Evolutionary conservation across 2,888 invertebrate genomes (phyloP).

Genomic region (Drosophila buzzatii): DNA sequence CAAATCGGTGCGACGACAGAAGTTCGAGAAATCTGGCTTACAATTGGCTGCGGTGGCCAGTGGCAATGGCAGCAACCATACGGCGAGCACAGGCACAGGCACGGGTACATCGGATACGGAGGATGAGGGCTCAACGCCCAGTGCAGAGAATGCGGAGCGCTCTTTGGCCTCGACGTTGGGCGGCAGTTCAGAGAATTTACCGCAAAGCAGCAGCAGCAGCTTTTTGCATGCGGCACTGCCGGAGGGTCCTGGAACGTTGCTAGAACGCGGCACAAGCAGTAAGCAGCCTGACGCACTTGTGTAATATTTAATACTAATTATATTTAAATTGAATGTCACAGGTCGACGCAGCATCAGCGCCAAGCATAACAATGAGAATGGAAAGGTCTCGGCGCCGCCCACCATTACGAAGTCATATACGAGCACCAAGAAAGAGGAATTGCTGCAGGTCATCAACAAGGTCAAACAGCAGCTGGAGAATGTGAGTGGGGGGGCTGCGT

Average conservation of each 20-base stretch:
- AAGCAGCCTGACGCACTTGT: slow-evolving; percentile 40
- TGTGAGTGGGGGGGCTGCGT: slow-evolving; percentile 87
- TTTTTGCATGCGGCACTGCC: slow-evolving; percentile 85
- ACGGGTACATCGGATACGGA: slow-evolving; percentile 92
- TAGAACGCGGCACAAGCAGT: slow-evolving; percentile 84
- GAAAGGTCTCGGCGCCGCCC: slow-evolving; percentile 78
- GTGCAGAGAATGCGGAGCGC: slow-evolving; percentile 92
- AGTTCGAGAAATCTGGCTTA: slow-evolving; percentile 87
- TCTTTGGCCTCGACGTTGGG: slow-evolving; percentile 89
- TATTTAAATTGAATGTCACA: slow-evolving; percentile 42
- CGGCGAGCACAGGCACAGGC: slow-evolving; percentile 86
- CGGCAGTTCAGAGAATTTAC: slow-evolving; percentile 89
- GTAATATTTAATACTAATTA: not conserved
- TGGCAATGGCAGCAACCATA: slow-evolving; percentile 85
- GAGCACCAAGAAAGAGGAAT: slow-evolving; percentile 88
- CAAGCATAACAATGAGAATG: slow-evolving; percentile 86
- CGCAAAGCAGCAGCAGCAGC: slow-evolving; percentile 81
- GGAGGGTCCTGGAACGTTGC: slow-evolving; percentile 83
- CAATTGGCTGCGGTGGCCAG: slow-evolving; percentile 68
- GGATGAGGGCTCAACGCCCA: slow-evolving; percentile 91
- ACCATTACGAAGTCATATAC: slow-evolving; percentile 85
- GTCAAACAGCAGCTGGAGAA: slow-evolving; percentile 94
- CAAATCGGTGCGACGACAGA: slow-evolving; percentile 90
- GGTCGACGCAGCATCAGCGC: slow-evolving; percentile 89
- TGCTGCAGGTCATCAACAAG: slow-evolving; percentile 93